Conservation (phyloP, 1,140 invertebrate species). For the Phenacoccus solenopsis region DNA sequence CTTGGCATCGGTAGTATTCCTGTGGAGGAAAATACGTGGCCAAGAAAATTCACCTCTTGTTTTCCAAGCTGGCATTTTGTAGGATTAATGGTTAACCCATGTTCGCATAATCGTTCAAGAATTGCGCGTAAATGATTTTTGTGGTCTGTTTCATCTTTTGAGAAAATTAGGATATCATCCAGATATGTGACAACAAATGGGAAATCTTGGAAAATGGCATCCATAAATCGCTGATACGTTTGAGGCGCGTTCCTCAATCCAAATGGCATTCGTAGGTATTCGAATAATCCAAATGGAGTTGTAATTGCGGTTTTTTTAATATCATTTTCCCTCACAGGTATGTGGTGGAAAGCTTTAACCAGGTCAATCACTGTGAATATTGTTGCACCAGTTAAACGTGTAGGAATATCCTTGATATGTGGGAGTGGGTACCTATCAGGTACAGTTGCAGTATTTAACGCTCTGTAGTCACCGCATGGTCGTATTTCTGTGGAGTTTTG, state of each 20-base stretch:
- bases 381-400: conserved; percentile 30
- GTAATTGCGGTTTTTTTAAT: conserved; percentile 32
- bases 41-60: conserved; percentile 30
- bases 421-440: too few species aligned
- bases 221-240: too few species aligned
- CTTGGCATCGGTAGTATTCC: conserved; percentile 27
- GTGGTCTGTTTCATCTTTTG: too few species aligned
- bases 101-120: conserved; percentile 27
- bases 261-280: too few species aligned
- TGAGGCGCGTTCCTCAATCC: too few species aligned
- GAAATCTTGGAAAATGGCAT: conserved; percentile 27
- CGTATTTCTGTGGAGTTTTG: too few species aligned
- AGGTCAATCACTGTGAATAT: conserved; percentile 38
- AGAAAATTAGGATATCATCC: too few species aligned
- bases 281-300: too few species aligned
- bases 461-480: too few species aligned
- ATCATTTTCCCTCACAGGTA: conserved; percentile 30
- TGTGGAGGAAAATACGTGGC: conserved; percentile 26
- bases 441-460: too few species aligned
- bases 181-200: conserved; percentile 30
- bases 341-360: conserved; percentile 37
- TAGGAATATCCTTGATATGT: conserved; percentile 30
- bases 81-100: conserved; percentile 31
- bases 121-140: conserved; percentile 26
- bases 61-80: conserved; percentile 29